Base-by-base conservation (phyloP, 1,140 invertebrate genomes). In the Cydia splendana region DNA sequence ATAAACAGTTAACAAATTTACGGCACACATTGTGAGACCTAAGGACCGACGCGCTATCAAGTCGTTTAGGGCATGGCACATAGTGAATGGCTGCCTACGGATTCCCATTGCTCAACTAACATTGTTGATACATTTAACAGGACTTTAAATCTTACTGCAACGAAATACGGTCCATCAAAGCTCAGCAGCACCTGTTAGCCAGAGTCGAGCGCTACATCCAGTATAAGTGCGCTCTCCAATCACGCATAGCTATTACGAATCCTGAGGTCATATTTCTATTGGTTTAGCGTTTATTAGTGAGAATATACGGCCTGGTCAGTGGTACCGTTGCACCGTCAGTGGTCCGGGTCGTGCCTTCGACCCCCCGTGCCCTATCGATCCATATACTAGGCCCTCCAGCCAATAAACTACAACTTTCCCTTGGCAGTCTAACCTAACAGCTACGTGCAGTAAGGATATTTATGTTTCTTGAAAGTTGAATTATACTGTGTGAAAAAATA, bases 271-370 rank as follows among this genome's bases (percentile, higher is more conserved):
- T 12, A 18, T n/a, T 53, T 53, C 6, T n/a, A 53, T 18, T 53
- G 51, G 51, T n/a, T 18, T n/a, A 7, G 51, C 6, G n/a, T 6
- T 53, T 7, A 9, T 1, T 53, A 53, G n/a, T 18, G n/a, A 18
- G 51, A n/a, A 53, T 53, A 24, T 10, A 24, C 20, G 18, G 57
- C 57, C 57, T 62, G 57, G 81, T 86, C 80, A 79, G 83, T 81
- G 83, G 84, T 92, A 88, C 88, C 89, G 90, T 91, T 91, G 88
- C 84, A 79, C 85, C 83, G 85, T 87, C 86, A 88, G 82, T 83
- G 81, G 83, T 51, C 78, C 82, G 83, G 84, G 84, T 84, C 81
- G 82, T 80, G 83, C 82, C 84, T 88, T 83, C 85, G 88, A 91
- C 89, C 86, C 85, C 85, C 78, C 75, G 80, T 85, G 84, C 84